Evolutionary conservation across 2,113 vertebrate genomes (phyloP).

Genomic region (Tetrao urogallus): DNA sequence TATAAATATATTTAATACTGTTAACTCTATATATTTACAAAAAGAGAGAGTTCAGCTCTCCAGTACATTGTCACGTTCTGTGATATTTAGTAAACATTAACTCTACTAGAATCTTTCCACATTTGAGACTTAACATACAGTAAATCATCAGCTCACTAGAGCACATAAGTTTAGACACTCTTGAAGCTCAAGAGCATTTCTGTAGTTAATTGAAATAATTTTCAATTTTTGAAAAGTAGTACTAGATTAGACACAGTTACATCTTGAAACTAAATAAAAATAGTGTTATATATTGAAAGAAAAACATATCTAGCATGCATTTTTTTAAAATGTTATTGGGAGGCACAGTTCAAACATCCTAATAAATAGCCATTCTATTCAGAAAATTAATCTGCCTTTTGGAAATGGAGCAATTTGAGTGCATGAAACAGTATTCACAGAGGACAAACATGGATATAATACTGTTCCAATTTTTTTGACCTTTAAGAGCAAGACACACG

Average conservation of each 20-base stretch:
- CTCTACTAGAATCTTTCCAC: neutral
- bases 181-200: slow-evolving; percentile 15
- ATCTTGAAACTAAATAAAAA: neutral
- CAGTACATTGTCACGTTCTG: neutral
- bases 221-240: neutral
- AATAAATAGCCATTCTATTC: slow-evolving; percentile 12
- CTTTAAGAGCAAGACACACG: neutral
- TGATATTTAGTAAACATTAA: neutral
- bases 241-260: neutral
- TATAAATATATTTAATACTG: neutral
- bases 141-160: neutral
- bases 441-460: neutral
- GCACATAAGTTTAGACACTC: neutral
- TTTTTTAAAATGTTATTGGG: neutral
- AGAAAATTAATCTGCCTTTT: slow-evolving; percentile 21
- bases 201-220: slow-evolving; percentile 32
- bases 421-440: neutral
- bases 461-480: slow-evolving; percentile 34
- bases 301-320: neutral
- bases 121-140: neutral
- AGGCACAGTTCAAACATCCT: neutral
- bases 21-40: neutral
- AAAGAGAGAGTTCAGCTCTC: neutral
- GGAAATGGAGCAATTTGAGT: neutral
- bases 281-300: neutral